A percentile compares a stretch with the other conserved stretches of the same genome.
Evolutionary conservation across 2,888 invertebrate species (phyloP).

Genomic region (Mythimna loreyi): DNA sequence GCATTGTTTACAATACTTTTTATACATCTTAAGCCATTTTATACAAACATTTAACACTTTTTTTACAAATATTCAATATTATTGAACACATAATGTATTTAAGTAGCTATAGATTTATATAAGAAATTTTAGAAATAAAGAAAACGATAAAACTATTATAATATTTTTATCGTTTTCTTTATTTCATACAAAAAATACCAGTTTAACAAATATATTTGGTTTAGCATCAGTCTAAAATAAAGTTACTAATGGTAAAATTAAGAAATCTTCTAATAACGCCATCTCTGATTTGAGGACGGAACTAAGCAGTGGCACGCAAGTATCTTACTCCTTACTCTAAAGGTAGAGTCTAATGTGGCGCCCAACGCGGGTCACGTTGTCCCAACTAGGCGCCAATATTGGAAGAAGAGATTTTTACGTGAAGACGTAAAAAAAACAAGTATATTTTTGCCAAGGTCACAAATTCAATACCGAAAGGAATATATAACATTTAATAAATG

Average conservation of each 20-base stretch:
- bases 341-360: background rate
- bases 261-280: constrained; percentile 11
- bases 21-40: constrained; percentile 3
- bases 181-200: background rate
- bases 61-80: constrained; percentile 7
- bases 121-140: no score
- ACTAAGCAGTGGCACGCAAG: background rate
- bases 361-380: background rate
- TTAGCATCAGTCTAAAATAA: constrained; percentile 11
- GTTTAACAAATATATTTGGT: background rate
- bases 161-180: no score
- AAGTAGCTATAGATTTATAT: background rate
- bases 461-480: background rate
- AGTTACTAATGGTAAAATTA: background rate
- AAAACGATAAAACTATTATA: no score
- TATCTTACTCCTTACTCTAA: background rate
- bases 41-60: background rate
- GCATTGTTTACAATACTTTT: constrained; percentile 2
- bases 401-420: background rate
- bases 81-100: background rate
- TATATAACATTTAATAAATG: background rate
- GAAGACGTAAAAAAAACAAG: background rate
- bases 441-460: background rate
- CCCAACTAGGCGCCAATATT: background rate
- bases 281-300: constrained; percentile 3